Base-by-base conservation (phyloP, 2,113 vertebrate species). In the Fukomys damarensis region DNA sequence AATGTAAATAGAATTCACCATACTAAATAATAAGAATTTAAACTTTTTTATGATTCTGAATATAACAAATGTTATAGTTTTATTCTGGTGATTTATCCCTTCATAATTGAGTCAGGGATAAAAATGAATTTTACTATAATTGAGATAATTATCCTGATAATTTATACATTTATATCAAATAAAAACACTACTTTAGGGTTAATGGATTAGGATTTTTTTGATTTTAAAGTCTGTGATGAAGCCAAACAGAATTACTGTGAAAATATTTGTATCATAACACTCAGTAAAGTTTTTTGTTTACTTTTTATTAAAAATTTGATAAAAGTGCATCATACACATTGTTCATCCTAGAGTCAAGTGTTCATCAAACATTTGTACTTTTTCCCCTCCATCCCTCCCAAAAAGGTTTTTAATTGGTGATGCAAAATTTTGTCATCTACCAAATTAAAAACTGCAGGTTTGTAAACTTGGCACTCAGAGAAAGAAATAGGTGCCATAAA, bases 381-480 rank as follows among this genome's bases (percentile, higher is more conserved):
- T 93, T 79, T 38, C 88, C 88, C n/a, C 94, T 94, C 91, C 43
- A 16, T 86, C 76, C 95, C 89, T 84, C 81, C 93, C 94, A 43
- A 38, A 26, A 89, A 96, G 86, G 30, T 35, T 93, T 97, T 92
- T 94, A 89, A 85, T 97, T 91, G 77, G 85, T 70, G 77, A 94
- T 98, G 35, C 43, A 66, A 81, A 70, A 35, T 98, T 61, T 96
- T 90, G 41, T 97, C 94, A 98, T 92, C 96, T 97, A 91, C 94
- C 96, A 81, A 96, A 94, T 98, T 94, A 95, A 95, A 98, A 91
- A 90, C 89, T 84, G 66, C 93, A 91, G 97, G 58, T 96, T 94
- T 96, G 84, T 98, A 98, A 98, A 98, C 97, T 98, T 97, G 96
- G 94, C 95, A 96, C 95, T 97, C 92, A 94, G 96, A 96, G 76